Conservation (phyloP, 2,888 invertebrate species). For the Oscheius sp. region DNA sequence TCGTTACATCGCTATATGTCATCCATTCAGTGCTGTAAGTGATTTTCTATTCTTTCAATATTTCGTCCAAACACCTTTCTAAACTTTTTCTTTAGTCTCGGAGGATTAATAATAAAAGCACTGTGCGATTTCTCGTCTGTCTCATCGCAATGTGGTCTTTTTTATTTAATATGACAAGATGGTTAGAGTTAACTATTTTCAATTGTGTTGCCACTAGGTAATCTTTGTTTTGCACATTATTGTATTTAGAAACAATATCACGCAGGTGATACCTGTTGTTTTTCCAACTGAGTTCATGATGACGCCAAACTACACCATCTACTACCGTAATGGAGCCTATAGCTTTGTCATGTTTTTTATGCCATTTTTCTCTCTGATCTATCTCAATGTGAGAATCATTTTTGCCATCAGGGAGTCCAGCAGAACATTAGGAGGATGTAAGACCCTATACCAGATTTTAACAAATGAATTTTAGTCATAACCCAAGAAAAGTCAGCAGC, state of each 20-base stretch:
- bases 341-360: conserved; percentile 64
- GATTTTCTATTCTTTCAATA: conserved; percentile 32
- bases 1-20: conserved; percentile 64
- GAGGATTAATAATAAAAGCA: conserved; percentile 38
- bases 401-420: conserved; percentile 13
- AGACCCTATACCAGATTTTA: background rate
- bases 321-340: conserved; percentile 58
- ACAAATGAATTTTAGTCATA: conserved; percentile 7
- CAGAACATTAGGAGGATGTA: conserved; percentile 14
- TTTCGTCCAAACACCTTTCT: too few relatives aligned
- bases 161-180: conserved; percentile 59
- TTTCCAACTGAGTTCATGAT: conserved; percentile 56
- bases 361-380: conserved; percentile 59
- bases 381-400: conserved; percentile 59
- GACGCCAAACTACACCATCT: conserved; percentile 45
- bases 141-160: conserved; percentile 45
- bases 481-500: background rate
- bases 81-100: conserved; percentile 58
- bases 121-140: conserved; percentile 48
- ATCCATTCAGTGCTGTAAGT: conserved; percentile 52
- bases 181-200: conserved; percentile 56
- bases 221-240: conserved; percentile 45
- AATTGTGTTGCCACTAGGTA: conserved; percentile 38
- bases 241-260: background rate
- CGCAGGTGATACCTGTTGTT: conserved; percentile 42